phyloP scores from a whole-genome alignment of 2,113 vertebrate species.

The Zosterops lateralis region DNA sequence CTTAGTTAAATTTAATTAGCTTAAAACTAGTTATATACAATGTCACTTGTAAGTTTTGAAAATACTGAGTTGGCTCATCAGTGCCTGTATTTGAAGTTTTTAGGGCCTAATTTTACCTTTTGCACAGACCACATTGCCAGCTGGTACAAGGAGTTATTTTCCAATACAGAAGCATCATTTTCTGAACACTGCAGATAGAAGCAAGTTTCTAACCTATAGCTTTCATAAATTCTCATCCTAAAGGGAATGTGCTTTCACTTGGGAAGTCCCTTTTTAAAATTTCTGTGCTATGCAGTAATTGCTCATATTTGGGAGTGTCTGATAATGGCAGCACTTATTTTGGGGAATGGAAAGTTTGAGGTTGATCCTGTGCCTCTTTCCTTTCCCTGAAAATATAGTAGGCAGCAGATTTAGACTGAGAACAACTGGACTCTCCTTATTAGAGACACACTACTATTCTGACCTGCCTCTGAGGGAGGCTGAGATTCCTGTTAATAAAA shows the following conservation, averaged over 20 bases:
- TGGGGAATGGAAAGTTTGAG: background rate
- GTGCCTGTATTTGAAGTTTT: background rate
- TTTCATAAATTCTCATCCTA: background rate
- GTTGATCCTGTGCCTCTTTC: background rate
- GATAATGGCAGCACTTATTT: background rate
- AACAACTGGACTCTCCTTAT: background rate
- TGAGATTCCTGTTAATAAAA: background rate
- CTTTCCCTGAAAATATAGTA: background rate
- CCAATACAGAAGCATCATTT: background rate
- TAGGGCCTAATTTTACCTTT: background rate
- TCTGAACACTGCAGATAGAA: background rate
- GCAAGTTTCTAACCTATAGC: background rate
- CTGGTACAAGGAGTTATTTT: background rate
- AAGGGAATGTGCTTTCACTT: background rate
- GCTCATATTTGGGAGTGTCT: background rate
- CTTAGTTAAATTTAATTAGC: background rate
- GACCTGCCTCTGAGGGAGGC: background rate
- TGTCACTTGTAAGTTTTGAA: background rate
- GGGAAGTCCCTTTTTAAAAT: background rate
- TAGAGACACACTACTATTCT: background rate
- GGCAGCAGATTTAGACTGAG: background rate
- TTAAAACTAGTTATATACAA: background rate
- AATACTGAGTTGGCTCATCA: background rate
- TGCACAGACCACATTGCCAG: fast-evolving
- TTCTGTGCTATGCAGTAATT: background rate